Evolutionary conservation across 2,113 vertebrate genomes (phyloP), one percentile per base, ranked within the genome.

Genomic region (Calonectris borealis): DNA sequence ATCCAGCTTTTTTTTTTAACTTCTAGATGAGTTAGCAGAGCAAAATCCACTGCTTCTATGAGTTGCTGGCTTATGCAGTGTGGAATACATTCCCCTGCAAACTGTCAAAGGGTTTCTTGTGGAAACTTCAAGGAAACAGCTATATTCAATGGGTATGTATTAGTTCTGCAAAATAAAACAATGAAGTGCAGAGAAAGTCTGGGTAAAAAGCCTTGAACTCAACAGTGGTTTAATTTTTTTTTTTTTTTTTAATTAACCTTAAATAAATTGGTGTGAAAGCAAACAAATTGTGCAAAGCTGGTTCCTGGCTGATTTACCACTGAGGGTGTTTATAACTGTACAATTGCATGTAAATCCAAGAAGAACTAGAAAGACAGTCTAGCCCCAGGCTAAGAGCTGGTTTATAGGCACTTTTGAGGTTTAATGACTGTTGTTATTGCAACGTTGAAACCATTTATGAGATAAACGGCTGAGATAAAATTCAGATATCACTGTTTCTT

Each of bases 391-490:
- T 76, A 44, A 34, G 51, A 66, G 29, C 26, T 93, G n/a, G 7
- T 94, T 94, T 96, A 91, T 36, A 68, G 88, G 32, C 64, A 49
- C 44, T 82, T 88, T 8, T 46, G 69, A 73, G 57, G 57, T 92
- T 89, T 94, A 91, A 65, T 69, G 49, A 32, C n/a, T n/a, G 18
- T 38, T 88, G 48, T 46, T 94, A 87, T 65, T 89, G 78, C 34
- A 75, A 24, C 0, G 4, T 89, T 95, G 85, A 94, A 91, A 78
- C 72, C 8, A 54, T 86, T 89, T 79, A 51, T 54, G 54, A 89
- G 81, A 91, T 86, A 94, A 94, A 93, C 85, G 83, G 31, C 66
- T 79, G 81, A 93, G 81, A 89, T 76, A 94, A 94, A 97, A 87
- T 79, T 27, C 44, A 91, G 83, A 40, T 72, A 70, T 21, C 25